A percentile compares a stretch with the other conserved stretches of the same genome.
phyloP scores from a whole-genome alignment of 1,140 invertebrate species.

The Hormaphis cornu region DNA sequence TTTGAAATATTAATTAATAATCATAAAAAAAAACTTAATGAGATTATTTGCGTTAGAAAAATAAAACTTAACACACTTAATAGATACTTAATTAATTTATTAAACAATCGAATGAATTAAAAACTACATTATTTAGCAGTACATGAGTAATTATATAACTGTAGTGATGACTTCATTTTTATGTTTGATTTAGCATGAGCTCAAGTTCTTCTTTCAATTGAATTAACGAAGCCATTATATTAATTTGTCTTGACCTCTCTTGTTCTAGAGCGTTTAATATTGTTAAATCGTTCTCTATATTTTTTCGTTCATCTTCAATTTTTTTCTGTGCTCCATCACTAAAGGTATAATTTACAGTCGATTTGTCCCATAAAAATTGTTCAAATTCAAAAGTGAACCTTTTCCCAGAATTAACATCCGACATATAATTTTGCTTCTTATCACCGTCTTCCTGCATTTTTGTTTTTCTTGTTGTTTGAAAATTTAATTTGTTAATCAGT shows the following conservation, averaged over 20 bases:
- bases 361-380: background rate
- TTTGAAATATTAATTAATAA: no score
- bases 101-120: no score
- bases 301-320: slow-evolving; percentile 5
- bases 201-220: background rate
- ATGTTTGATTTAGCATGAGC: background rate
- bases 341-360: background rate
- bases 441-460: background rate
- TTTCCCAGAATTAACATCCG: background rate
- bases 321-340: background rate
- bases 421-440: background rate
- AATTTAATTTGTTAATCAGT: background rate
- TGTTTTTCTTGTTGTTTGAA: no score
- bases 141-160: no score
- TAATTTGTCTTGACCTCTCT: background rate
- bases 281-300: slow-evolving; percentile 8
- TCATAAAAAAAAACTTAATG: no score
- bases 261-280: background rate
- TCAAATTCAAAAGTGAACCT: background rate
- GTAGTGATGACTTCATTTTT: background rate
- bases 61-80: no score
- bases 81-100: no score
- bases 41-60: no score
- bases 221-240: background rate
- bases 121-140: background rate